A percentile compares a stretch with the other conserved stretches of the same genome.
These are phyloP conservation scores for Cordilura impudica DNA, from an alignment of 2,888 invertebrate genomes.

Conservation along the genomic window DNA sequence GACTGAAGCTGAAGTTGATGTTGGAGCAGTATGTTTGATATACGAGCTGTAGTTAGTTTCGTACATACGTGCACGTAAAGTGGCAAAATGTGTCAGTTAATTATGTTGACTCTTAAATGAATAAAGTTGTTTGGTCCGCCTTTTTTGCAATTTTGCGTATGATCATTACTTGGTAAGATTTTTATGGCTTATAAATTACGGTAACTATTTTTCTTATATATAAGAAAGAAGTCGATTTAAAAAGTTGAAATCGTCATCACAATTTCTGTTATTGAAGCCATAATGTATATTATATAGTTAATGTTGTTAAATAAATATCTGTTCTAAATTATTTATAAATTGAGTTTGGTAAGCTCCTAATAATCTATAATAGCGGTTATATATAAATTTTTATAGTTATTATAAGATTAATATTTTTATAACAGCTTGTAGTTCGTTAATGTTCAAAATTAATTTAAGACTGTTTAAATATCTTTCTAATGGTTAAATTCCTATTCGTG, in stretches of 20 bases:
- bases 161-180: slow-evolving; percentile 36
- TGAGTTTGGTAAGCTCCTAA: not conserved
- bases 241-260: slow-evolving; percentile 44
- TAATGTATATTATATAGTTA: slow-evolving; percentile 31
- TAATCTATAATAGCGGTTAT: not conserved
- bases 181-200: slow-evolving; percentile 38
- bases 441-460: too few species aligned
- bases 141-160: not conserved
- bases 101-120: slow-evolving; percentile 52
- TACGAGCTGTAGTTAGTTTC: slow-evolving; percentile 48
- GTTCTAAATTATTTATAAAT: slow-evolving; percentile 53
- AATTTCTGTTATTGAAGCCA: slow-evolving; percentile 9
- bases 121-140: slow-evolving; percentile 42
- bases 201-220: not conserved
- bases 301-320: slow-evolving; percentile 54
- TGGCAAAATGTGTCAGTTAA: slow-evolving; percentile 60
- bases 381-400: not conserved
- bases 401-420: not conserved
- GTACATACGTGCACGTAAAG: slow-evolving; percentile 48
- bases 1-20: not conserved
- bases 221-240: not conserved
- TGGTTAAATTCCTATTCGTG: too few species aligned
- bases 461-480: too few species aligned
- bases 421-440: too few species aligned
- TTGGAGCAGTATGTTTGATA: not conserved